phyloP scores from a whole-genome alignment of 2,888 invertebrate genomes.

The Balanococcus diminutus region DNA sequence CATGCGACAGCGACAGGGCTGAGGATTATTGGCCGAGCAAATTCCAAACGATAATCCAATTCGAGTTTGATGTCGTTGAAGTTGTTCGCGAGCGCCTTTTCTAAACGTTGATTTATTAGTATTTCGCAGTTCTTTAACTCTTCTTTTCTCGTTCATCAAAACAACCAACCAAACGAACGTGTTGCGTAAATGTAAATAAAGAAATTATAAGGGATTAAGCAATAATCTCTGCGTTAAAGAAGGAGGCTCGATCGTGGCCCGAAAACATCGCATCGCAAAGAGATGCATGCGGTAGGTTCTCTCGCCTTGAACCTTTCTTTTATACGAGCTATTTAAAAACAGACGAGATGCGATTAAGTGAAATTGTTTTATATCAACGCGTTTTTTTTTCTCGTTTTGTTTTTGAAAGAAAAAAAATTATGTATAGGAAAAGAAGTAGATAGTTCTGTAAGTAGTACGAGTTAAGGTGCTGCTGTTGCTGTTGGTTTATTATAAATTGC shows the following conservation, averaged over 20 bases:
- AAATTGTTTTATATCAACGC: not conserved
- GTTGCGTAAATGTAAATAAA: not conserved
- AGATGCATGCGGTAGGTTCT: not conserved
- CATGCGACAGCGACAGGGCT: too few relatives aligned
- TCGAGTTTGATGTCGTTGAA: too few relatives aligned
- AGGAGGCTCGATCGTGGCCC: not conserved
- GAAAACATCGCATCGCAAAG: not conserved
- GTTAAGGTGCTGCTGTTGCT: too few relatives aligned
- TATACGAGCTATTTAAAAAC: not conserved
- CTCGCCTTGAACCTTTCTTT: not conserved
- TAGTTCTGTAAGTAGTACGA: too few relatives aligned
- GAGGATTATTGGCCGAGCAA: slow-evolving; percentile 58
- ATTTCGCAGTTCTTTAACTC: not conserved
- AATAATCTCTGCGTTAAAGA: too few relatives aligned
- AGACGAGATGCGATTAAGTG: not conserved
- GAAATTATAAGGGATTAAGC: not conserved
- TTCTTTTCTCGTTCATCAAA: not conserved
- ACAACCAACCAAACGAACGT: not conserved
- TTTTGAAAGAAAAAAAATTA: too few relatives aligned
- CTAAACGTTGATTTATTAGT: not conserved
- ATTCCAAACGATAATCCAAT: not conserved
- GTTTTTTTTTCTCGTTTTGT: too few relatives aligned
- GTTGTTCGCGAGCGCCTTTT: not conserved
- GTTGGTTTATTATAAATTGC: too few relatives aligned
- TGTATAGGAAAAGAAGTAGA: too few relatives aligned